Percentiles rank a stretch among this genome's conserved stretches.
Evolutionary conservation across 1,140 invertebrate genomes (phyloP).

Genomic region (Drosophila mojavensis): DNA sequence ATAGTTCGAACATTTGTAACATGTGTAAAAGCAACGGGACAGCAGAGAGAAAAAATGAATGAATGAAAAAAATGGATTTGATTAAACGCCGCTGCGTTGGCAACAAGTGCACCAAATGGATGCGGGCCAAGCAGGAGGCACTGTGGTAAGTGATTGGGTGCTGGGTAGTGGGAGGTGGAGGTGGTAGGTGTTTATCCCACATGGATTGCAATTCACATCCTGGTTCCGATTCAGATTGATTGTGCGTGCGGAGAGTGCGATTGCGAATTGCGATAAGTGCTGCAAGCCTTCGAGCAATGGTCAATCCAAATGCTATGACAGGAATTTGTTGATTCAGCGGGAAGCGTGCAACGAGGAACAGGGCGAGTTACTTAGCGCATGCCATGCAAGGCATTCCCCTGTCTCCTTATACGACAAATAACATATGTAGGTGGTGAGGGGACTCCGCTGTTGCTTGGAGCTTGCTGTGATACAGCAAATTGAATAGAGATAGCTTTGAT

Average conservation of each 20-base stretch:
- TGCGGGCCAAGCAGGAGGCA: neutral
- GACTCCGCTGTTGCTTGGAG: neutral
- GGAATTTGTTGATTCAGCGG: slow-evolving; percentile 4
- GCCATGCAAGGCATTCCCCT: too few relatives aligned
- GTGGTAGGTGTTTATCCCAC: neutral
- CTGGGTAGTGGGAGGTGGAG: neutral
- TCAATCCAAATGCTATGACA: neutral
- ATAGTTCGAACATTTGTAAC: slow-evolving; percentile 43
- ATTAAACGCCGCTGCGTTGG: slow-evolving; percentile 59
- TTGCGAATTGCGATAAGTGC: slow-evolving; percentile 20
- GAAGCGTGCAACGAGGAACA: neutral
- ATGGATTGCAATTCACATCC: neutral
- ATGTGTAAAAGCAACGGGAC: slow-evolving; percentile 51
- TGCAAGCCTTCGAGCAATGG: neutral
- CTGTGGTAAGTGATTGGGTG: slow-evolving; percentile 21
- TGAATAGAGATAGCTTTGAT: too few relatives aligned
- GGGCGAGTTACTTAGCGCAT: neutral
- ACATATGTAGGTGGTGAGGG: too few relatives aligned
- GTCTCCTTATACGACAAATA: neutral
- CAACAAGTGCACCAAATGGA: slow-evolving; percentile 61
- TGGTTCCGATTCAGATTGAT: slow-evolving; percentile 24
- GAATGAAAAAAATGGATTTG: slow-evolving; percentile 58
- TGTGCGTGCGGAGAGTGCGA: slow-evolving; percentile 13
- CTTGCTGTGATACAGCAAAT: too few relatives aligned
- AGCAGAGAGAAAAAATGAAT: neutral